Base-by-base conservation (phyloP, 2,797 vertebrate genomes). In the Salmo trutta region DNA sequence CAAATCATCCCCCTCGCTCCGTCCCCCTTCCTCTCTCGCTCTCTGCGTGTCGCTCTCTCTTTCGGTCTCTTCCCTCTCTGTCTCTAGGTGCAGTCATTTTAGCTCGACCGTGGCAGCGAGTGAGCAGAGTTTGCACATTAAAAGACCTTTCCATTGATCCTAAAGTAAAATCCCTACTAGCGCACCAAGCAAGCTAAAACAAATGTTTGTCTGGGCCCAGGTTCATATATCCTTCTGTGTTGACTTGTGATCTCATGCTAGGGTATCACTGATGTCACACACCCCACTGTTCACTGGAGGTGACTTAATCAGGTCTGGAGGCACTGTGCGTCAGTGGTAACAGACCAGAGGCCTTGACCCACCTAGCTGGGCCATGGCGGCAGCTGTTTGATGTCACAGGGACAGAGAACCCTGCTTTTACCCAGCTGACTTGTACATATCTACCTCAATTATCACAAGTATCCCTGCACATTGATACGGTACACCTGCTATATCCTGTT, bases 291-390 rank as follows among this genome's bases (percentile, higher is more conserved):
- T 14, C 19, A 17, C 71, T 19, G 72, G 29, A 70, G 67, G 65
- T 74, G 75, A 33, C 73, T 79, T 75, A 81, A 72, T 82, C 79
- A 81, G 75, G 29, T 79, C 77, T 79, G 77, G 75, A 76, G 70
- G 69, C 17, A 47, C 10, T 14, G 33, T 67, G 64, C 7, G 10
- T 70, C 68, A 41, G 27, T 21, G n/a, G 14, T 16, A 53, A 73
- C 65, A 68, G 14, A 62, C 16, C 3, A 33, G 29, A 21, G 24
- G 53, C 52, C 71, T 73, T 31, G 27, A 56, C 16, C 24, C 24
- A 56, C 27, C 52, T 8, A 19, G 53, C 5, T 59, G 53, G 17
- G 16, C 36, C 19, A 4, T 68, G 33, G 33, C 36, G 5, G 31
- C 19, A 41, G 68, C 8, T 12, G 36, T n/a, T 10, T 70, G 36